Evolutionary conservation across 2,113 vertebrate species (phyloP).

Genomic region (Cranoglanis bouderius): DNA sequence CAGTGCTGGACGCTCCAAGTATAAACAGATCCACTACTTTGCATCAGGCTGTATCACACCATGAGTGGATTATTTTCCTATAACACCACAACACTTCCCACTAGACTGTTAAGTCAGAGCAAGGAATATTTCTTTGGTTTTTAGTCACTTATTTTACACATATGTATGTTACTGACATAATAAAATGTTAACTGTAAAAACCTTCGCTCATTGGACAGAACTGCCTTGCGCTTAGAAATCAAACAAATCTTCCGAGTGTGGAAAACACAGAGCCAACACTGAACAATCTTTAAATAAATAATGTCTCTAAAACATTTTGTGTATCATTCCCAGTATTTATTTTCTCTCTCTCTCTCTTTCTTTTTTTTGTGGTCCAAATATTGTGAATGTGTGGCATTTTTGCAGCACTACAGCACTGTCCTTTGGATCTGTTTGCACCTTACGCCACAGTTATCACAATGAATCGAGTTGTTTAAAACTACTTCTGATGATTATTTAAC

Average conservation of each 20-base stretch:
- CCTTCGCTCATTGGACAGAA: background rate
- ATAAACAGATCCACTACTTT: no score
- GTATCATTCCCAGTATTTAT: background rate
- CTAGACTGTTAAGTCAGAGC: no score
- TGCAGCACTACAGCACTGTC: background rate
- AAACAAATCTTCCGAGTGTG: background rate
- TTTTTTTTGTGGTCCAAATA: background rate
- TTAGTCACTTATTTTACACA: no score
- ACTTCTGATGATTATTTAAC: background rate
- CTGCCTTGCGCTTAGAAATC: background rate
- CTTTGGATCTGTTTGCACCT: background rate
- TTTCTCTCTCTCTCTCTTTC: background rate
- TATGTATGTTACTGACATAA: no score
- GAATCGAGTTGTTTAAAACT: background rate
- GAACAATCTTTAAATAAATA: background rate
- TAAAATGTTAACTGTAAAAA: no score
- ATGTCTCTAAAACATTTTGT: background rate
- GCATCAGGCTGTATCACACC: no score
- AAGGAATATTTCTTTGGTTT: no score
- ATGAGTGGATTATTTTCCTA: no score
- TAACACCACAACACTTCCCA: no score
- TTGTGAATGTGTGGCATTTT: background rate
- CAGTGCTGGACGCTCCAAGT: no score
- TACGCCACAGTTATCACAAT: background rate
- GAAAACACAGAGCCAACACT: background rate